phyloP scores from a whole-genome alignment of 2,113 vertebrate genomes.

The Eira barbara region DNA sequence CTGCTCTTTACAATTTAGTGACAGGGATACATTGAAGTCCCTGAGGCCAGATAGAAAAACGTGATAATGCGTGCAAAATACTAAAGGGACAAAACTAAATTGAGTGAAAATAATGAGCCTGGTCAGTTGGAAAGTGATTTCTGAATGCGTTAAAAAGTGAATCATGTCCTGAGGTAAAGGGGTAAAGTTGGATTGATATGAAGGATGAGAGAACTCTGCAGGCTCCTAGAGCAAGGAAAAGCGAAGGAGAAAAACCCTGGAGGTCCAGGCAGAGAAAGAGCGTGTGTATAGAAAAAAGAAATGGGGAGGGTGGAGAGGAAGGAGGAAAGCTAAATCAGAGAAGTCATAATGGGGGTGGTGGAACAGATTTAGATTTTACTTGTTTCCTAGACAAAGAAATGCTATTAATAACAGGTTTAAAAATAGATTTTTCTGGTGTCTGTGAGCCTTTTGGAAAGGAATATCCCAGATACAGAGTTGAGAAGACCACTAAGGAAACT shows the following conservation, averaged over 20 bases:
- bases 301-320: fast-evolving
- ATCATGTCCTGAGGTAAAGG: not conserved
- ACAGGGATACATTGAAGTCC: not conserved
- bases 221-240: not conserved
- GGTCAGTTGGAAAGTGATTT: not conserved
- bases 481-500: not conserved
- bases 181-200: not conserved
- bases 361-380: not conserved
- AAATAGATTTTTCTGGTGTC: not conserved
- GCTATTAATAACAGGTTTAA: not conserved
- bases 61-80: not conserved
- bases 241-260: not conserved
- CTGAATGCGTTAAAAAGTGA: not conserved
- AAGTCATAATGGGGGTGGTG: not conserved
- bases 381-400: not conserved
- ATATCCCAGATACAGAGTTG: not conserved
- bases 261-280: not conserved
- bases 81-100: not conserved
- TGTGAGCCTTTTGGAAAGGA: not conserved
- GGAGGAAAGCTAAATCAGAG: not conserved
- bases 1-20: not conserved
- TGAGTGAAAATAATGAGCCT: not conserved
- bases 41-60: not conserved
- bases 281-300: not conserved
- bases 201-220: not conserved